Evolutionary conservation across 1,140 invertebrate species (phyloP), one percentile per base, ranked within the genome.

Genomic region (Pseudomyrmex pallidus): DNA sequence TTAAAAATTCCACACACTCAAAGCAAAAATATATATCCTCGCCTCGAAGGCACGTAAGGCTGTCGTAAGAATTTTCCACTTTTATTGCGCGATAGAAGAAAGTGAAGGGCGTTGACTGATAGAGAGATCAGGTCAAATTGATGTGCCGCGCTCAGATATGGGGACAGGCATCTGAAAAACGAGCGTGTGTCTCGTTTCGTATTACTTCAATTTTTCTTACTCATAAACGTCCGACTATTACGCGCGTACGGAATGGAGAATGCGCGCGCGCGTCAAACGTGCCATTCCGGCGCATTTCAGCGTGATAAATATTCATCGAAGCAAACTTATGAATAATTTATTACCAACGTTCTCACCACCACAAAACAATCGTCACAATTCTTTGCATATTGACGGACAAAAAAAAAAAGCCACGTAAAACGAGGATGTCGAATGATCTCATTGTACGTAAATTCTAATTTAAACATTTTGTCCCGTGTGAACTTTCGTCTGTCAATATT

Each of bases 111-210:
- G 72, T 87, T 88, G 87, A 88, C 87, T 85, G 87, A 88, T 88
- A 77, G 87, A 88, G 87, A 88, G 87, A 88, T 88, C 87, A 88
- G 76, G 84, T 56, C 70, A 82, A 86, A 88, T 87, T 84, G 87
- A 84, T 87, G 87, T 67, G 82, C 62, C 22, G 78, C 48, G 74
- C 64, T 70, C 52, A 72, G 74, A 74, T 67, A 84, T 70, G 67
- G 73, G 61, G 74, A 86, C 73, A 86, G 73, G 67, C 83, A 77
- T 85, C 73, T 88, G 87, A 88, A 77, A 87, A 88, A 88, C 83
- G 87, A 88, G 84, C 66, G 12, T 63, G 25, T 62, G 87, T 88
- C 85, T 73, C 72, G 64, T 86, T 83, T 73, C 83, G 85, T 82
- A 84, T 86, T 88, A 87, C 87, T 84, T 85, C 84, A 77, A 88